A percentile compares a stretch with the other conserved stretches of the same genome.
Conservation (phyloP, 1,140 invertebrate species). For the Galleria mellonella region DNA sequence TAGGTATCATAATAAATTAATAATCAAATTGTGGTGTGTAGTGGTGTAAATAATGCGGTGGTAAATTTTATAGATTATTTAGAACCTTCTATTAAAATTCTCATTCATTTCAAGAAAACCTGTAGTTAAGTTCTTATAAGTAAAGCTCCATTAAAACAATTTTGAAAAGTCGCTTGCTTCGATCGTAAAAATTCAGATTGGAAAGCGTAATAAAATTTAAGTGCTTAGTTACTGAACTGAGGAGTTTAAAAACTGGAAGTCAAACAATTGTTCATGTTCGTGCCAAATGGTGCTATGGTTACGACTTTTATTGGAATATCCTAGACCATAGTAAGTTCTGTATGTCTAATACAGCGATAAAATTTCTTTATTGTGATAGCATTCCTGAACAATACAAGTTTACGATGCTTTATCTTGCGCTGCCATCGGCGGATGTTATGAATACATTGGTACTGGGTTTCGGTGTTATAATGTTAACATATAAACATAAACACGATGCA, state of each 20-base stretch:
- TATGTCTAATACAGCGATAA: conserved; percentile 18
- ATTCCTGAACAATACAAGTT: conserved; percentile 43
- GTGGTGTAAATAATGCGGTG: too few species aligned
- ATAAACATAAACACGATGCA: conserved; percentile 25
- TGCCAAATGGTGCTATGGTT: background rate
- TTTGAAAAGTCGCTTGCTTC: too few species aligned
- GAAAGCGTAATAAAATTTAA: background rate
- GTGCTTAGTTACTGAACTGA: background rate
- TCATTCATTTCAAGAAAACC: too few species aligned
- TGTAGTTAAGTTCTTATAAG: too few species aligned
- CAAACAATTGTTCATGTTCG: conserved; percentile 8
- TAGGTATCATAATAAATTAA: too few species aligned
- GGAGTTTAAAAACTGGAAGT: background rate
- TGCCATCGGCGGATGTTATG: conserved; percentile 46
- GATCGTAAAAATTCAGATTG: too few species aligned
- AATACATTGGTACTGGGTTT: conserved; percentile 42
- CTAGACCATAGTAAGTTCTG: background rate
- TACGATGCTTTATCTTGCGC: conserved; percentile 32
- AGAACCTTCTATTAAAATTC: too few species aligned
- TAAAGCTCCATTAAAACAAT: too few species aligned
- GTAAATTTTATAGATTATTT: too few species aligned
- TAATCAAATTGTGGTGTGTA: too few species aligned
- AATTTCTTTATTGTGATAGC: conserved; percentile 37
- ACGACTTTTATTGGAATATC: background rate
- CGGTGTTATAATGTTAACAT: conserved; percentile 28